Evolutionary conservation across 2,888 invertebrate species (phyloP), one percentile per base, ranked within the genome.

Genomic region (Heliconius ethilla): DNA sequence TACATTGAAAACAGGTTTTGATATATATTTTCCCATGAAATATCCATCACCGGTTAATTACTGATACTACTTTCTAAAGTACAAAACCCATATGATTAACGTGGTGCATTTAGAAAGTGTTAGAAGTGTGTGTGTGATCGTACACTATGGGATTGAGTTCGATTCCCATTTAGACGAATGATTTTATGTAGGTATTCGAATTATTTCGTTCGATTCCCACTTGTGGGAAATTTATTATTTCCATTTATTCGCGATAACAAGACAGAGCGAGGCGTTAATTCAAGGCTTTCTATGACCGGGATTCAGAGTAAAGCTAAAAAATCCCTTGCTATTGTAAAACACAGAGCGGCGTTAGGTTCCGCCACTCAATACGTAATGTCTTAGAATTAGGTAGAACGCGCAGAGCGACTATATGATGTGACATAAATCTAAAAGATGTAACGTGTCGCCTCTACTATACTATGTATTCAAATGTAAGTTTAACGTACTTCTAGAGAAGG

Each of bases 11-110:
- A 70, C 70, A 6, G 51, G 70, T 55, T 70, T 70, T 29, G 7
- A 55, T n/a, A 55, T 4, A 70, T n/a, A 55, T 29, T 55, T 70
- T 70, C 70, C 70, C 70, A 70, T 55, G 51, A 55, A 70, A 29
- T 29, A 29, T 4, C 18, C 70, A 55, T 51, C 27, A 4, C 5
- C 29, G 18, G 3, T 6, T 55, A 70, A 70, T 70, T 70, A 70
- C 51, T 15, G 4, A 55, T 70, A 45, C 51, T 15, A 55, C 55
- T 55, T 70, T 70, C 70, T 70, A 70, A 70, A 22, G 22, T 51
- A 51, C 70, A 29, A 55, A 55, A 51, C 55, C 51, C 13, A 45
- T 70, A 40, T 25, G 15, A 70, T 9, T 25, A 15, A n/a, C 10
- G 59, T 9, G 22, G 18, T 55, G 55, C 51, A 9, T 10, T 59